Evolutionary conservation across 2,797 vertebrate genomes (phyloP).

Genomic region (Gymnothorax reevesii): DNA sequence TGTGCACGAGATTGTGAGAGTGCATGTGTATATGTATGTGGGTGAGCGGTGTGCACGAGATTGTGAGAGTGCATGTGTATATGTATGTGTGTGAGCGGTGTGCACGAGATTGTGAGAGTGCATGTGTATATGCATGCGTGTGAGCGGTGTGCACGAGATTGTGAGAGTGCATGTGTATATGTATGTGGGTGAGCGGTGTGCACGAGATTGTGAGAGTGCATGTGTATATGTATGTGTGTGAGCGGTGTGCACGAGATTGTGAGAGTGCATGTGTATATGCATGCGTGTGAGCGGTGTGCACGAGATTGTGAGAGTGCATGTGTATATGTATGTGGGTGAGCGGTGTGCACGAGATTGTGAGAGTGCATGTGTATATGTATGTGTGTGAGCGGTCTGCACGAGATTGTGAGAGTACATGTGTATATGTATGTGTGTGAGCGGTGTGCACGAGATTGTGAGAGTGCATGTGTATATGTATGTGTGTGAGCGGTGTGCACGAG

Average conservation of each 20-base stretch:
- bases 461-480: background rate
- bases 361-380: background rate
- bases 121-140: slow-evolving; percentile 21
- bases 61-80: background rate
- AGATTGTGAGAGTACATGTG: background rate
- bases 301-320: background rate
- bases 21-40: too few relatives aligned
- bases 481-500: too few relatives aligned
- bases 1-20: background rate
- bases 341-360: slow-evolving; percentile 1
- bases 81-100: slow-evolving; percentile 21
- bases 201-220: background rate
- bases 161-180: background rate
- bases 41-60: too few relatives aligned
- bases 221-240: slow-evolving; percentile 25
- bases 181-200: slow-evolving; percentile 21
- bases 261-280: background rate
- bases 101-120: slow-evolving; percentile 2
- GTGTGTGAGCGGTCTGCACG: slow-evolving; percentile 22
- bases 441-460: background rate
- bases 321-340: slow-evolving; percentile 25
- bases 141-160: slow-evolving; percentile 9
- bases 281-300: slow-evolving; percentile 22
- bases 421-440: slow-evolving; percentile 23
- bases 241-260: slow-evolving; percentile 3